A percentile compares a stretch with the other conserved stretches of the same genome.
Evolutionary conservation across 2,797 vertebrate genomes (phyloP).

Genomic region (Sciaenops ocellatus): DNA sequence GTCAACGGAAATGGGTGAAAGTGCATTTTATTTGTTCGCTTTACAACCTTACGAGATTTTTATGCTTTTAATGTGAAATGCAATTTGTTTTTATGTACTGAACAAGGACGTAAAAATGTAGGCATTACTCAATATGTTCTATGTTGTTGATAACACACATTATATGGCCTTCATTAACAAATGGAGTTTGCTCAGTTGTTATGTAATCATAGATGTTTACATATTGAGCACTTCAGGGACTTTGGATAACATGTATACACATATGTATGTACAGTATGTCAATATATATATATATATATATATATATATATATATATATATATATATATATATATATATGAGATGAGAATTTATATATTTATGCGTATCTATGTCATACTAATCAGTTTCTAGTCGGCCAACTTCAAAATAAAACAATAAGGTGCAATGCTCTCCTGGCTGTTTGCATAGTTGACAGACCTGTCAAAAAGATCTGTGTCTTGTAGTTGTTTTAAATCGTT

Average conservation of each 20-base stretch:
- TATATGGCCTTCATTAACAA: slow-evolving; percentile 2
- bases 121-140: not conserved
- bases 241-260: not conserved
- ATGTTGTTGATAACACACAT: not conserved
- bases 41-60: not conserved
- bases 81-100: not conserved
- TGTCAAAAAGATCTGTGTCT: not conserved
- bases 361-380: not conserved
- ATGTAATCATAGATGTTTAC: not conserved
- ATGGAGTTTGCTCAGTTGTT: not conserved
- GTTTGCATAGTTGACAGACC: not conserved
- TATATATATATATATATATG: not conserved
- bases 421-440: not conserved
- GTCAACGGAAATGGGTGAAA: not conserved
- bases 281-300: no score
- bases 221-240: not conserved
- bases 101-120: not conserved
- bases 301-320: no score
- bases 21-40: not conserved
- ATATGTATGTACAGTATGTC: not conserved
- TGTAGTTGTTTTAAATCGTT: not conserved
- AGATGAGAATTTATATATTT: not conserved
- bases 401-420: not conserved
- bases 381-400: not conserved
- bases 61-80: not conserved